Conservation (phyloP, 2,797 vertebrate species). For the Chelonia mydas region DNA sequence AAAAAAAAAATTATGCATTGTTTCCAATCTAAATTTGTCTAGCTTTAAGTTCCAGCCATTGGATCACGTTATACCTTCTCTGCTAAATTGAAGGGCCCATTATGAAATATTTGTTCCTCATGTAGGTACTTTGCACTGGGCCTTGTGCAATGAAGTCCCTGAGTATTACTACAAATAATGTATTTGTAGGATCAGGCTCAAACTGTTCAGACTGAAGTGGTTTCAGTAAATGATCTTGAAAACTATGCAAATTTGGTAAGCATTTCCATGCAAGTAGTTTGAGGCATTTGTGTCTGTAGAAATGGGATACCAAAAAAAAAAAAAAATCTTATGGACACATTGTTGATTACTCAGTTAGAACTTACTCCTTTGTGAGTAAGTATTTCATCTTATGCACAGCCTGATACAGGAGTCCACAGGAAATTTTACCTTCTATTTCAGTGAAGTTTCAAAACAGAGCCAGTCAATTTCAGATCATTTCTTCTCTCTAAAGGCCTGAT, state of each 20-base stretch:
- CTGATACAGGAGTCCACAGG: rapidly evolving
- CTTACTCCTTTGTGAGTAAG: rapidly evolving
- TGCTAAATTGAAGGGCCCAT: neutral
- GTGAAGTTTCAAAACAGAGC: rapidly evolving
- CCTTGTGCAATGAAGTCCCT: neutral
- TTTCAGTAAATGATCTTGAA: neutral
- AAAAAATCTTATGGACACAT: too few species aligned
- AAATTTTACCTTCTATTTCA: rapidly evolving
- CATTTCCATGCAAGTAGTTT: too few species aligned
- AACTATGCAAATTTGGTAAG: too few species aligned
- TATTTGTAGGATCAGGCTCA: neutral
- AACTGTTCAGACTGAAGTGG: neutral
- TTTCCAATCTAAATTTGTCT: neutral
- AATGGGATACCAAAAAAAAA: rapidly evolving
- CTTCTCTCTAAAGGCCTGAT: neutral
- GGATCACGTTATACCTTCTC: neutral
- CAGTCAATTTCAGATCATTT: neutral
- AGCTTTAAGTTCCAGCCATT: neutral
- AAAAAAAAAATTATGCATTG: neutral
- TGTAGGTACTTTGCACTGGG: neutral
- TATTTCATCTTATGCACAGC: rapidly evolving
- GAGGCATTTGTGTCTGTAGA: rapidly evolving
- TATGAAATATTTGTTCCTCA: neutral
- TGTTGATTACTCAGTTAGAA: neutral
- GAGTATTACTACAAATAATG: neutral